Conservation (phyloP, 1,140 invertebrate genomes). For the Colletes gigas region DNA sequence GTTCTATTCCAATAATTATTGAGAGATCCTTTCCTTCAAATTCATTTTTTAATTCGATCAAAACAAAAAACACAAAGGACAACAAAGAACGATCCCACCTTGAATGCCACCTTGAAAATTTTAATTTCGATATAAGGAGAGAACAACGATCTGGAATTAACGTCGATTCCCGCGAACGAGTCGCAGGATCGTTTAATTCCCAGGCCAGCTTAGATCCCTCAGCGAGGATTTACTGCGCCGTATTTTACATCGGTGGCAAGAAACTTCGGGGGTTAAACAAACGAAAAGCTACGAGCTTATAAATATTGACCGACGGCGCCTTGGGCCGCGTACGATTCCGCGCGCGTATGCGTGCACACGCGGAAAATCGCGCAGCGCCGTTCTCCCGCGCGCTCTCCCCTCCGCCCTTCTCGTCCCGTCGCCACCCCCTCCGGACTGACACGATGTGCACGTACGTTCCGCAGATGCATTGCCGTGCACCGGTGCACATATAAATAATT, state of each 20-base stretch:
- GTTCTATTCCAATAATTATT: no score
- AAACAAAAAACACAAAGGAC: no score
- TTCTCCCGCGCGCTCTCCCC: conserved; percentile 3
- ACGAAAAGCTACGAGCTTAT: conserved; percentile 28
- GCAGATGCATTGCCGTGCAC: conserved; percentile 44
- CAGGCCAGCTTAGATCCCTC: neutral
- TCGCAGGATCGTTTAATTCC: neutral
- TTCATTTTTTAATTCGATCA: no score
- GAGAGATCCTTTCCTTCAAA: no score
- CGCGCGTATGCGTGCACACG: neutral
- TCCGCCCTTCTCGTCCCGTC: no score
- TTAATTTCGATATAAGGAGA: no score
- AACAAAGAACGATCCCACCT: no score
- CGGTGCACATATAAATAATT: conserved; percentile 72
- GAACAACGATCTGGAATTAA: no score
- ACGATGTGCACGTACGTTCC: conserved; percentile 30
- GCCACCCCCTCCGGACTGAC: neutral
- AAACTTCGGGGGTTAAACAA: conserved; percentile 8
- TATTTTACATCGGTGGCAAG: conserved; percentile 12
- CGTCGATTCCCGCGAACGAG: no score
- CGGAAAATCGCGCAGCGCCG: neutral
- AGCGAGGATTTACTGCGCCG: conserved; percentile 9
- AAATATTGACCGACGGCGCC: conserved; percentile 42
- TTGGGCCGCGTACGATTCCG: conserved; percentile 6
- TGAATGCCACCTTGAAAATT: no score